Evolutionary conservation across 2,113 vertebrate genomes (phyloP).

Genomic region (Aegithalos caudatus): DNA sequence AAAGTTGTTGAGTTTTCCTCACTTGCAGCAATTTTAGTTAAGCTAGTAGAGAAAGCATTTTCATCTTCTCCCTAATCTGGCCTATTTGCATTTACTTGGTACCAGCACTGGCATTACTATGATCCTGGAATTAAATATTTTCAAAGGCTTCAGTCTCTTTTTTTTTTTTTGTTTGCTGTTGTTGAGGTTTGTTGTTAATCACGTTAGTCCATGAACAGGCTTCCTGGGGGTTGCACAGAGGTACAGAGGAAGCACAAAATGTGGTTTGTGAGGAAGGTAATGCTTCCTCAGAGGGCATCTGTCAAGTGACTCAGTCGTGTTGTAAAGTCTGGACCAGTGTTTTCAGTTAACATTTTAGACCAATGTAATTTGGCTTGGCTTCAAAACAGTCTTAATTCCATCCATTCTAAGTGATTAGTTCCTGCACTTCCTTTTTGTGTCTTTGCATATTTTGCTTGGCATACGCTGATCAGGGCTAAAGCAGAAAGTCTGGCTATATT

Average conservation of each 20-base stretch:
- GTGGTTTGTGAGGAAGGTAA: neutral
- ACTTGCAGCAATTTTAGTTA: neutral
- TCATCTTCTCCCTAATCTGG: neutral
- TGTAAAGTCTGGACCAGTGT: neutral
- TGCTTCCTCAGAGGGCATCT: neutral
- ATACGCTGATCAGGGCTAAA: neutral
- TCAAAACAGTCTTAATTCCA: neutral
- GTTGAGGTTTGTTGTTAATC: neutral
- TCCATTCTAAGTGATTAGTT: neutral
- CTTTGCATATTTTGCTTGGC: neutral
- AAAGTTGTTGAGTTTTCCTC: neutral
- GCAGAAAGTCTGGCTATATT: neutral
- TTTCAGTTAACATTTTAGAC: neutral
- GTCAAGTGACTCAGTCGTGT: fast-evolving
- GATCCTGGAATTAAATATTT: neutral
- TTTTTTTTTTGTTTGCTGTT: neutral
- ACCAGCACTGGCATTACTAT: neutral
- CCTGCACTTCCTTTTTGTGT: neutral
- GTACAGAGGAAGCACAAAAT: neutral
- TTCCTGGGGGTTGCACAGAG: neutral
- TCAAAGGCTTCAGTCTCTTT: neutral
- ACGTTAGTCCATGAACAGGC: neutral
- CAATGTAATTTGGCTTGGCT: neutral
- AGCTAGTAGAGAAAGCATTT: neutral
- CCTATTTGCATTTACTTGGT: neutral